Percentiles rank a stretch among this genome's conserved stretches.
phyloP scores from a whole-genome alignment of 2,797 vertebrate genomes.

The Sylvilagus floridanus region DNA sequence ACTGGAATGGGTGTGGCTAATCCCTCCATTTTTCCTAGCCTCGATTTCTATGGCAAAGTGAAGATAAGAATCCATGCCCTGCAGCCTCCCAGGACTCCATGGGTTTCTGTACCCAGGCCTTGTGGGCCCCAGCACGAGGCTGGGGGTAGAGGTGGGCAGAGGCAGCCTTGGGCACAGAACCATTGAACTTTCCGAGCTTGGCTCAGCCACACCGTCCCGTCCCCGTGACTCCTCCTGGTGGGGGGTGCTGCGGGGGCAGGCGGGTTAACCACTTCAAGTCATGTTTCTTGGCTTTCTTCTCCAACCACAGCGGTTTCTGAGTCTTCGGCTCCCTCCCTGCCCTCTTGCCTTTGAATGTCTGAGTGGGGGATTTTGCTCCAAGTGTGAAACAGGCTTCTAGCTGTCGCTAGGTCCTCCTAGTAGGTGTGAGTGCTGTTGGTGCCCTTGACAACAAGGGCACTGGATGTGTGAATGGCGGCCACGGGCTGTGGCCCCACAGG shows the following conservation, averaged over 20 bases:
- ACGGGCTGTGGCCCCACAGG: background rate
- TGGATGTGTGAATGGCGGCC: background rate
- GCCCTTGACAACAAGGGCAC: background rate
- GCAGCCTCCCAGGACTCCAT: background rate
- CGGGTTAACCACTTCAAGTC: background rate
- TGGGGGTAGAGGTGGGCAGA: background rate
- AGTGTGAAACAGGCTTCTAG: conserved; percentile 70
- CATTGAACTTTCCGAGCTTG: background rate
- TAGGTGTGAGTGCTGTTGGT: conserved; percentile 43
- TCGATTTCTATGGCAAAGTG: background rate
- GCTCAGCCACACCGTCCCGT: no score
- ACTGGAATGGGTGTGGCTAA: background rate
- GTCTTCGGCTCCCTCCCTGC: background rate
- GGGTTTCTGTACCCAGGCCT: background rate
- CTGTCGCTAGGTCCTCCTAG: background rate
- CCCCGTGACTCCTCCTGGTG: background rate
- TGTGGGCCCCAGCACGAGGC: background rate
- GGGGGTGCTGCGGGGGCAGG: background rate
- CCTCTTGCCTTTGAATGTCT: conserved; percentile 49
- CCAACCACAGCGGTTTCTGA: conserved; percentile 45
- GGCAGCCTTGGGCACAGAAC: background rate
- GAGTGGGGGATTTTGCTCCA: conserved; percentile 80
- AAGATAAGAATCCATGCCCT: background rate
- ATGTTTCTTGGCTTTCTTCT: conserved; percentile 58
- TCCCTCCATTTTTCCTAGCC: background rate